Evolutionary conservation across 2,113 vertebrate species (phyloP).

Genomic region (Orcinus orca): DNA sequence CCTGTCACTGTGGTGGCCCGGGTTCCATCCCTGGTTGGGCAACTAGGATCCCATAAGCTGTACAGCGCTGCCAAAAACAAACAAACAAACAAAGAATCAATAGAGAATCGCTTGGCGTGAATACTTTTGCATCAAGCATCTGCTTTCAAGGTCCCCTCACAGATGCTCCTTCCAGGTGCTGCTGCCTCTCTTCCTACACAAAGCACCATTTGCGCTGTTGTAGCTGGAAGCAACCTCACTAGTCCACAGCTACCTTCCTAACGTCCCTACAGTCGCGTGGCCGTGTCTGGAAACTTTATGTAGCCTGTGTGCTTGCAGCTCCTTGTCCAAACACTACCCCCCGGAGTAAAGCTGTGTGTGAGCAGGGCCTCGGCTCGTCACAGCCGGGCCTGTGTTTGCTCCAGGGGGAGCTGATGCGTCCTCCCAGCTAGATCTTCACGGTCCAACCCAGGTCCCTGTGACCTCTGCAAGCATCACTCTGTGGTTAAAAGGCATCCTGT

Average conservation of each 20-base stretch:
- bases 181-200: not conserved
- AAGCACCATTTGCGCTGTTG: fast-evolving
- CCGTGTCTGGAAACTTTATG: not conserved
- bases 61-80: too few species aligned
- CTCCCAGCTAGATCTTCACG: not conserved
- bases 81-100: not conserved
- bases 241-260: not conserved
- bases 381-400: not conserved
- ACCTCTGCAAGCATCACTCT: not conserved
- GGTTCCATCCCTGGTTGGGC: too few species aligned
- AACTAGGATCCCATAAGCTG: too few species aligned
- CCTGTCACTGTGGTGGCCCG: too few species aligned
- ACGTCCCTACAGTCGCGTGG: fast-evolving
- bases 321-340: not conserved
- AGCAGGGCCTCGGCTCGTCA: not conserved
- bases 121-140: not conserved
- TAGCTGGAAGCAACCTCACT: not conserved
- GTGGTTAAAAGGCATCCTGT: not conserved
- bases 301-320: not conserved
- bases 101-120: not conserved
- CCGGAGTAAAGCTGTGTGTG: not conserved
- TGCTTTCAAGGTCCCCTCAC: not conserved
- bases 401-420: not conserved
- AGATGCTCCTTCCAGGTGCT: not conserved
- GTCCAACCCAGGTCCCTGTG: not conserved